phyloP scores from a whole-genome alignment of 1,140 invertebrate species.

The Drosophila sechellia region DNA sequence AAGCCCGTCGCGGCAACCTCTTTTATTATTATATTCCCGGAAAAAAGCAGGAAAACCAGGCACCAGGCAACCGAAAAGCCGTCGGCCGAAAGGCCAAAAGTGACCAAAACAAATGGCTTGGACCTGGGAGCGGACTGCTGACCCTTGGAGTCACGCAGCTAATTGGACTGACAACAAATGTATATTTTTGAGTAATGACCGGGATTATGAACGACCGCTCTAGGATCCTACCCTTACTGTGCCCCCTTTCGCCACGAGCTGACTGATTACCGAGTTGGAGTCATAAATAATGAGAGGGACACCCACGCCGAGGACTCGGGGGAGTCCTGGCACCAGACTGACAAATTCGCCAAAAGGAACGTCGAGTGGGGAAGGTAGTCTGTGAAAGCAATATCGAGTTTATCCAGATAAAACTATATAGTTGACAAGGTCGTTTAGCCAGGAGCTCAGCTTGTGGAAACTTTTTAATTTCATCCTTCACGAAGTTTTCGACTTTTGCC shows the following conservation, averaged over 20 bases:
- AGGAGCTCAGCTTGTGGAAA: conserved; percentile 34
- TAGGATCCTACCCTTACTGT: conserved; percentile 1
- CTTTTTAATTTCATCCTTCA: conserved; percentile 61
- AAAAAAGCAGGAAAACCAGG: conserved; percentile 37
- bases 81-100: conserved; percentile 39
- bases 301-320: conserved; percentile 3
- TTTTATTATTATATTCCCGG: conserved; percentile 10
- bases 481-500: conserved; percentile 51
- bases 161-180: conserved; percentile 80
- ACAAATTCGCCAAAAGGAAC: conserved; percentile 23
- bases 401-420: conserved; percentile 57
- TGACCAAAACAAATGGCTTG: conserved; percentile 76
- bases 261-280: conserved; percentile 49
- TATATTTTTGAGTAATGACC: conserved; percentile 77
- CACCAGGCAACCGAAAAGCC: conserved; percentile 51
- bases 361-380: not conserved
- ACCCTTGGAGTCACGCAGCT: conserved; percentile 78
- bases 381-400: conserved; percentile 32
- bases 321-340: conserved; percentile 38
- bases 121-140: conserved; percentile 32
- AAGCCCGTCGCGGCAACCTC: conserved; percentile 29
- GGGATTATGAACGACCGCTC: conserved; percentile 70
- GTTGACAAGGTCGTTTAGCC: conserved; percentile 58
- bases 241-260: conserved; percentile 9
- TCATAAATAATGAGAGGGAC: conserved; percentile 45